Percentiles rank a stretch among this genome's conserved stretches.
Conservation (phyloP, 2,888 invertebrate species). For the Trachelus tabidus region DNA sequence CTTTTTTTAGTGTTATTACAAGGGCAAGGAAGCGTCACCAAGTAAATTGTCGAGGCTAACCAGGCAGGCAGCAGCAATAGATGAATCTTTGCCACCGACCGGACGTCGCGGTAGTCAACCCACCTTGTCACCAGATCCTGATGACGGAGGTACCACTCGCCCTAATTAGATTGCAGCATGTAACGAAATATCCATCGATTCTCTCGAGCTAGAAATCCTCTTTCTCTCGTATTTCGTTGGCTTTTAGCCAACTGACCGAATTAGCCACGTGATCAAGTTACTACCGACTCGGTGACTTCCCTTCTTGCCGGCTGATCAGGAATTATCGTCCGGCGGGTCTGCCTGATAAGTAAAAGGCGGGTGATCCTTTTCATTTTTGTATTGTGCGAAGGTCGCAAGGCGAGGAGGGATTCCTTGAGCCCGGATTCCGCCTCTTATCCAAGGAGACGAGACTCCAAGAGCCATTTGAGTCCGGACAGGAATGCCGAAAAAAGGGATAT, state of each 20-base stretch:
- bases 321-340: neutral
- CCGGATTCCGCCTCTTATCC: conserved; percentile 86
- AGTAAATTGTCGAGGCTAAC: conserved; percentile 77
- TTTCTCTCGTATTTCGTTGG: neutral
- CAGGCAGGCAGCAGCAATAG: conserved; percentile 89
- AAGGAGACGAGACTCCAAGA: conserved; percentile 79
- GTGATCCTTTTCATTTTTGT: conserved; percentile 1
- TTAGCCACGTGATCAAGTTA: neutral
- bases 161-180: neutral
- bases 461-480: conserved; percentile 84
- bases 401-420: conserved; percentile 87
- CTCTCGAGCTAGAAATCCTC: neutral
- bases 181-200: neutral
- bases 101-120: conserved; percentile 85
- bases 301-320: neutral
- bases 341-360: neutral
- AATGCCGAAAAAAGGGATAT: conserved; percentile 80
- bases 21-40: conserved; percentile 58
- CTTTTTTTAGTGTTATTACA: conserved; percentile 58
- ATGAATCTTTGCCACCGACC: conserved; percentile 83
- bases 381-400: conserved; percentile 73
- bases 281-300: neutral
- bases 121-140: conserved; percentile 82
- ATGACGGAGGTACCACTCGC: conserved; percentile 65
- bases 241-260: neutral